Evolutionary conservation across 2,888 invertebrate species (phyloP).

Genomic region (Polyploca ridens): DNA sequence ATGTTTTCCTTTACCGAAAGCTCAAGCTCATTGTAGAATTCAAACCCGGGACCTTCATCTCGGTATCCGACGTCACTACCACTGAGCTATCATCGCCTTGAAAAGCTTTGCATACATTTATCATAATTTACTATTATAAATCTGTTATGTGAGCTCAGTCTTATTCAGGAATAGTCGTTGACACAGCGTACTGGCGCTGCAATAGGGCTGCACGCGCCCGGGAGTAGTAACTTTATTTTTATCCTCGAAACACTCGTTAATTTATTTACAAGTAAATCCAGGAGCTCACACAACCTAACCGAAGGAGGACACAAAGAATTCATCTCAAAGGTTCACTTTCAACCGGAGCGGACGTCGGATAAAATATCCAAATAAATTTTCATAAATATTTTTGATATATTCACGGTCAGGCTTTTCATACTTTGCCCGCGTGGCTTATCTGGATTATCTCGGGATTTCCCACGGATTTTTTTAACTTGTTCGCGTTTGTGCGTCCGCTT

Average conservation of each 20-base stretch:
- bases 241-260: slow-evolving; percentile 31
- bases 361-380: slow-evolving; percentile 70
- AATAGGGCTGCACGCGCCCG: neutral
- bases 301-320: slow-evolving; percentile 48
- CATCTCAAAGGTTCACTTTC: slow-evolving; percentile 48
- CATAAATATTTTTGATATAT: slow-evolving; percentile 80
- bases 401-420: slow-evolving; percentile 80
- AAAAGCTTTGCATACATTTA: too few relatives aligned
- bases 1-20: too few relatives aligned
- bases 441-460: slow-evolving; percentile 77
- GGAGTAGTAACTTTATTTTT: slow-evolving; percentile 20
- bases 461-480: slow-evolving; percentile 73
- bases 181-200: neutral
- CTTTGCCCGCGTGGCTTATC: slow-evolving; percentile 80
- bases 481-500: slow-evolving; percentile 71
- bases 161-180: neutral
- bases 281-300: slow-evolving; percentile 37
- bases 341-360: slow-evolving; percentile 53
- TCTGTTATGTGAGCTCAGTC: neutral
- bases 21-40: too few relatives aligned
- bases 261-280: slow-evolving; percentile 40
- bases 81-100: too few relatives aligned
- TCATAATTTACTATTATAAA: neutral
- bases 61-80: too few relatives aligned
- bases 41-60: too few relatives aligned